Base-by-base conservation (phyloP, 1,140 invertebrate species). In the Drosophila watanabei region DNA sequence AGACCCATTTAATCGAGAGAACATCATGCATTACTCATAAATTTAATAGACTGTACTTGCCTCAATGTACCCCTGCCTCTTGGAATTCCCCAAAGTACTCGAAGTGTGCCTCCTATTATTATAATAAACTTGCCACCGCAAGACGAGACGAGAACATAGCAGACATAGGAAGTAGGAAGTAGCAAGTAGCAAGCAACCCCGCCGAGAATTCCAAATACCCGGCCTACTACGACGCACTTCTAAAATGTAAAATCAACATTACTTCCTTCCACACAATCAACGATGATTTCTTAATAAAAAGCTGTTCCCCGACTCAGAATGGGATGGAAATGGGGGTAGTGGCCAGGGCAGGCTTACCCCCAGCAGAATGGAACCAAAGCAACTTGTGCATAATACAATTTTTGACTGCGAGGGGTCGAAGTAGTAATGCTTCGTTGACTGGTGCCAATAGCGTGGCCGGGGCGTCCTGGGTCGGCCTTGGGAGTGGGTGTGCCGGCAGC, bases 211-310 rank as follows among this genome's bases (percentile, higher is more conserved):
- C 51, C 24, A 24, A 48, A 41, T n/a, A 41, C 68, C 60, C 54
- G 49, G 30, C 60, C 66, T 65, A 51, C 56, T 61, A 49, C 52
- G 58, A 61, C 77, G 82, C 63, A 79, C 64, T 75, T 79, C 63
- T 70, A 79, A 85, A 89, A 85, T 85, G 81, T 90, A 82, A 90
- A 90, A 85, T 85, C 82, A 89, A 90, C 86, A 90, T 90, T 85
- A 90, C 84, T 89, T 89, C 82, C 86, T 90, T 90, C 86, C 86
- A 89, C 86, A 85, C 86, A 89, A 90, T 90, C 86, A 89, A 90
- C 86, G 86, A 90, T 89, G 86, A 90, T 89, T 89, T 89, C 86
- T 90, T 89, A 89, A 89, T 89, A 90, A 89, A 89, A 89, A 82
- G 85, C 81, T 59, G 71, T 52, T 72, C 71, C 16, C 64, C 58